Base-by-base conservation (phyloP, 2,113 vertebrate genomes). In the Zosterops hypoxanthus region DNA sequence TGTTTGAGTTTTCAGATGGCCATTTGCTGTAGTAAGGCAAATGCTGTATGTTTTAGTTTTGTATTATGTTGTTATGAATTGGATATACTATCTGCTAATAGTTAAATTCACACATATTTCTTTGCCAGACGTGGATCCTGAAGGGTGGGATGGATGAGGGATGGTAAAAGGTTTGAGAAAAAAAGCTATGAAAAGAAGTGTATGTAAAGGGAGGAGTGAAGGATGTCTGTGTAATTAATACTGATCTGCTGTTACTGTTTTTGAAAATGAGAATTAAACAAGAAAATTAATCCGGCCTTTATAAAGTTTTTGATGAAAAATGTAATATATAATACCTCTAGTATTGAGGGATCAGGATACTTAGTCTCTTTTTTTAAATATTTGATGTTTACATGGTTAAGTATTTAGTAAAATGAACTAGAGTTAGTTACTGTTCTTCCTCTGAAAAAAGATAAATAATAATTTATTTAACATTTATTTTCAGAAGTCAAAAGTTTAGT, bases 301-400 rank as follows among this genome's bases (percentile, higher is more conserved):
- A 63, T 50, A 41, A 80, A 64, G 64, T 86, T 88, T 61, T 75
- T 93, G 5, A 81, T 36, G 85, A 56, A 86, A 92, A 90, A 53
- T 61, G 24, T 83, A 78, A 46, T 79, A 60, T 49, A 65, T 0
- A 69, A 53, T 95, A 91, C 82, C 84, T 77, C 28, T 70, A 80
- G 41, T 88, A 41, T 39, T 87, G 75, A 78, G 75, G 72, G 76
- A 97, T 97, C 83, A 92, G 81, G 75, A 92, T 96, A 92, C 73
- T 95, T 96, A 95, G 68, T 82, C 12, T 94, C 36, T 87, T 78
- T 96, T 71, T 50, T 28, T 12, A 64, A 87, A 28, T 57, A 78
- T 4, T 87, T 90, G 3, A 88, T 97, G 96, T 98, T 97, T 98
- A 97, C 94, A 73, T 91, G 63, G 13, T 85, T 44, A 94, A 84